Evolutionary conservation across 2,113 vertebrate genomes (phyloP).

Genomic region (Zingel zingel): DNA sequence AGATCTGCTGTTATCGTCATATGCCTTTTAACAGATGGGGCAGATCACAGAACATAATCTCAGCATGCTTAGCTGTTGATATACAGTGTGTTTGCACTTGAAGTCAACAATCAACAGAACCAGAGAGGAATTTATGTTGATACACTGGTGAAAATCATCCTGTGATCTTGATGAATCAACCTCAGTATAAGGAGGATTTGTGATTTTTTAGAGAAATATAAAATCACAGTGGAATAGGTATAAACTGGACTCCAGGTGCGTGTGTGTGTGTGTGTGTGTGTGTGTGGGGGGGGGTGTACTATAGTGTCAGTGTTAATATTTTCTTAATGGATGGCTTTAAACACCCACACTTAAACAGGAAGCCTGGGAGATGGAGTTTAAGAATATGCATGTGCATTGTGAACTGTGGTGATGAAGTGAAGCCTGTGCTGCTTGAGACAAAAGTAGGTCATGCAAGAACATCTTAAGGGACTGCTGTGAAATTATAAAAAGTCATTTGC

Average conservation of each 20-base stretch:
- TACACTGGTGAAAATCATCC: conserved; percentile 31
- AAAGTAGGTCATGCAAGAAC: conserved; percentile 74
- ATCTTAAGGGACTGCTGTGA: conserved; percentile 77
- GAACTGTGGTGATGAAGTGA: conserved; percentile 19
- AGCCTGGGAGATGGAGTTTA: conserved; percentile 23
- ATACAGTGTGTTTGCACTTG: conserved; percentile 36
- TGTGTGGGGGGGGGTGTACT: neutral
- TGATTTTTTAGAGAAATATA: conserved; percentile 1
- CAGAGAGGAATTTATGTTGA: conserved; percentile 38
- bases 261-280: too few relatives aligned
- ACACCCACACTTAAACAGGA: conserved; percentile 22
- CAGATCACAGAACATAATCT: conserved; percentile 54
- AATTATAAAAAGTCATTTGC: conserved; percentile 81
- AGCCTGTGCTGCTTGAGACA: conserved; percentile 43
- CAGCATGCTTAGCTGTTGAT: conserved; percentile 35
- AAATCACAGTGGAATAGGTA: neutral
- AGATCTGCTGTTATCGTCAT: conserved; percentile 44
- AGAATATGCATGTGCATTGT: conserved; percentile 22
- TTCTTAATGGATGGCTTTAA: neutral
- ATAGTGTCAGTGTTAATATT: conserved; percentile 38
- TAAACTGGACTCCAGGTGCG: neutral
- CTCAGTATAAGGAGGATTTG: neutral
- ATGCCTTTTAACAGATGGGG: conserved; percentile 47
- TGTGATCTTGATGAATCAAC: conserved; percentile 31
- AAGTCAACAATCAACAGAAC: conserved; percentile 36